Base-by-base conservation (phyloP, 2,797 vertebrate species). In the Betta splendens region DNA sequence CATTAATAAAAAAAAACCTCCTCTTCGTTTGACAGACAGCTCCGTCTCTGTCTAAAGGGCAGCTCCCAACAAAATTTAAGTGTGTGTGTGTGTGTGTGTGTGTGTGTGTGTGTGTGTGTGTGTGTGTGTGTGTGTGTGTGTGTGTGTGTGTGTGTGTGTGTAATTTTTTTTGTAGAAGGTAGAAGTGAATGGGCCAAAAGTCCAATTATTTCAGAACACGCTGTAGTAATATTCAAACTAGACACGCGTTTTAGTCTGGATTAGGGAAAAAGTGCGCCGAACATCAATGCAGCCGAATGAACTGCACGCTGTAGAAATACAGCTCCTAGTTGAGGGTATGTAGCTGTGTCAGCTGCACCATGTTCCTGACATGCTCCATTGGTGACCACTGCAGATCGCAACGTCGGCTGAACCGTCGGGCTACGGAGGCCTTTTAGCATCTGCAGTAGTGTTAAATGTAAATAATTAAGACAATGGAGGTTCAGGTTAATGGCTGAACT, bases 381-480 rank as follows among this genome's bases (percentile, higher is more conserved):
- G 39, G 8, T 15, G 29, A 45, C 45, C 29, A 31, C 49, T 28
- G 15, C n/a, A 58, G 38, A 42, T 21, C 12, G 8, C 2, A 15
- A 47, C 35, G 31, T 48, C 4, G 5, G 2, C 44, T 28, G 36
- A 47, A 55, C 39, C 33, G 57, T 54, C 31, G 11, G 50, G 54
- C 45, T 22, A n/a, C 0, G 51, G 29, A 47, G 26, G 36, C 33
- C 33, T 59, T 62, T 17, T 3, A 15, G 46, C 72, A 69, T 81
- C 70, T 72, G 76, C 55, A 42, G 61, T 47, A 46, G 53, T 59
- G 71, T 61, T 49, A 64, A 35, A 55, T 76, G 64, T 37, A 58
- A 77, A 82, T 81, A 70, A 76, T 76, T 75, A 60, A 64, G 58
- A 61, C 37, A 72, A 64, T 71, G 40, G 72, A 63, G 55, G 39